Evolutionary conservation across 2,797 vertebrate species (phyloP).

Genomic region (Muscicapa striata): DNA sequence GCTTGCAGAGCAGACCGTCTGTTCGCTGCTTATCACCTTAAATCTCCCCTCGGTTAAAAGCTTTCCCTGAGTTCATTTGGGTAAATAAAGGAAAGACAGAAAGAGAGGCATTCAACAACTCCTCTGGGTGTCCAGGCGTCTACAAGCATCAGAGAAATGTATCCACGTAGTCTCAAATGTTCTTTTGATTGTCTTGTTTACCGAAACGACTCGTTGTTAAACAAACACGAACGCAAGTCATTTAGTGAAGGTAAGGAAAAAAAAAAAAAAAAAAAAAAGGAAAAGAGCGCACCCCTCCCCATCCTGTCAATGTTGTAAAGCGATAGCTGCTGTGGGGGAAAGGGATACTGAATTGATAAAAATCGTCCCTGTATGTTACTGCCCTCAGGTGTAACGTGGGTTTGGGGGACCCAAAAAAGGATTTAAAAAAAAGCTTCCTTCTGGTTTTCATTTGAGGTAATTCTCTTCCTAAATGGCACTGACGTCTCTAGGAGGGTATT

Average conservation of each 20-base stretch:
- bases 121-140: constrained; percentile 32
- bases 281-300: background rate
- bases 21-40: constrained; percentile 21
- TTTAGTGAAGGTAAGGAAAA: background rate
- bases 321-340: background rate
- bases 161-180: constrained; percentile 18
- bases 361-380: background rate
- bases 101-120: background rate
- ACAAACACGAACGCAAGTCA: background rate
- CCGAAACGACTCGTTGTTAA: background rate
- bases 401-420: background rate
- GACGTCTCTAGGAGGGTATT: constrained; percentile 1
- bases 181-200: constrained; percentile 54
- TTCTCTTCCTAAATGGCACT: background rate
- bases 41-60: background rate
- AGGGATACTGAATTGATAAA: background rate
- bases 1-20: background rate
- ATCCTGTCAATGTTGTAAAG: background rate
- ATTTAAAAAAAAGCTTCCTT: background rate
- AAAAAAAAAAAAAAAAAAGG: background rate
- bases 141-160: constrained; percentile 12
- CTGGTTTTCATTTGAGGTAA: constrained; percentile 29
- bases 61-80: constrained; percentile 19
- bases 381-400: background rate
- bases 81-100: constrained; percentile 8